Base-by-base conservation (phyloP, 2,797 vertebrate species). In the Pogoniulus pusillus region DNA sequence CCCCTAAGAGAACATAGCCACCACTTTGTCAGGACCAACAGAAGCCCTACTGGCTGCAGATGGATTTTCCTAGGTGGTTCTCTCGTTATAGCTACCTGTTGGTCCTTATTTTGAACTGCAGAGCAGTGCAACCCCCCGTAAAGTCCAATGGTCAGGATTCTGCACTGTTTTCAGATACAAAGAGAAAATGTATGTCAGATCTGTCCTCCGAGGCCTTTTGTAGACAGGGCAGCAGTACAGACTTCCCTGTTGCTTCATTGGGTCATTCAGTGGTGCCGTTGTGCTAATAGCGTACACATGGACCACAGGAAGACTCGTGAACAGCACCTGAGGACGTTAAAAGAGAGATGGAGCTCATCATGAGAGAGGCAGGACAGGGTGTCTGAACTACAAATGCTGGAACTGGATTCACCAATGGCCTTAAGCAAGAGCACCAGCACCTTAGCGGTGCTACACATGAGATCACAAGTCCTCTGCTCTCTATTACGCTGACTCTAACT, bases 151-250 rank as follows among this genome's bases (percentile, higher is more conserved):
- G 74, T 98, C 98, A 0, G 97, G 96, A 32, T 94, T 94, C 93
- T 97, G 96, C 18, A 62, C n/a, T 37, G 97, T 98, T 86, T 97
- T 97, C 89, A 98, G 96, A 87, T 93, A 82, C 94, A 98, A 88
- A 8, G 96, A 97, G 96, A 98, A 98, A 93, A 98, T 97, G 94
- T 97, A 98, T 0, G 98, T 98, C 64, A 98, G 97, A 94, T 98
- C 98, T 27, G 98, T 98, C 54, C 98, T 97, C 3, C 94, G 94
- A 8, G 98, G 98, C 47, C 98, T 98, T 95, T 97, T 98, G 84
- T 98, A 98, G 62, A 98, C 98, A 1, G 98, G 98, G 92, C 98
- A 98, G 20, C 92, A 95, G 94, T 98, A 98, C 39, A 97, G 62
- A 22, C 58, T 93, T 41, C 89, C 78, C 4, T 89, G 95, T 3